These are phyloP conservation scores for Nymphalis urticae DNA, from an alignment of 2,888 invertebrate species.

Conservation along the genomic window DNA sequence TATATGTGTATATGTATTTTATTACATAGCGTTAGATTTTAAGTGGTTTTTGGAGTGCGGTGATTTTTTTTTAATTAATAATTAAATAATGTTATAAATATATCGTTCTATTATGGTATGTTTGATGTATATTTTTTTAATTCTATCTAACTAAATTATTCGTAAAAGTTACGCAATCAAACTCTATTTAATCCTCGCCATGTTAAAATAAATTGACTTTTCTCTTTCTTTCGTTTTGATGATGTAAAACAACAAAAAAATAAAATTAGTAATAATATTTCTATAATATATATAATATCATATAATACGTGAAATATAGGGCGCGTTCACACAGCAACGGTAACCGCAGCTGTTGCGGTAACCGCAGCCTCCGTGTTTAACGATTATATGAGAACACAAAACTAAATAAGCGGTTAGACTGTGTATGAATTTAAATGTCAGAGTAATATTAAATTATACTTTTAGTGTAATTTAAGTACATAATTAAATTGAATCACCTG, in stretches of 20 bases:
- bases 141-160: too few species aligned
- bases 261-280: neutral
- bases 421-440: slow-evolving; percentile 4
- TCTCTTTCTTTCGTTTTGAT: too few species aligned
- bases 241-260: neutral
- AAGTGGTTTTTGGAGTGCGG: too few species aligned
- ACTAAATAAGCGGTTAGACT: slow-evolving; percentile 8
- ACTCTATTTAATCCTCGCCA: too few species aligned
- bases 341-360: slow-evolving; percentile 12
- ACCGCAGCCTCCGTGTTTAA: neutral
- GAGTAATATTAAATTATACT: neutral
- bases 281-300: neutral
- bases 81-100: too few species aligned
- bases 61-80: too few species aligned
- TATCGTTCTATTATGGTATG: too few species aligned
- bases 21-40: too few species aligned
- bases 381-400: slow-evolving; percentile 9
- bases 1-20: too few species aligned
- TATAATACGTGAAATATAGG: neutral
- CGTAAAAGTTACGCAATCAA: too few species aligned
- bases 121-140: too few species aligned
- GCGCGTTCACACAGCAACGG: slow-evolving; percentile 10
- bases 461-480: neutral
- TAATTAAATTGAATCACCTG: neutral
- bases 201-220: too few species aligned